These are phyloP conservation scores for Datnioides undecimradiatus DNA, from an alignment of 2,113 vertebrate species.

Conservation along the genomic window DNA sequence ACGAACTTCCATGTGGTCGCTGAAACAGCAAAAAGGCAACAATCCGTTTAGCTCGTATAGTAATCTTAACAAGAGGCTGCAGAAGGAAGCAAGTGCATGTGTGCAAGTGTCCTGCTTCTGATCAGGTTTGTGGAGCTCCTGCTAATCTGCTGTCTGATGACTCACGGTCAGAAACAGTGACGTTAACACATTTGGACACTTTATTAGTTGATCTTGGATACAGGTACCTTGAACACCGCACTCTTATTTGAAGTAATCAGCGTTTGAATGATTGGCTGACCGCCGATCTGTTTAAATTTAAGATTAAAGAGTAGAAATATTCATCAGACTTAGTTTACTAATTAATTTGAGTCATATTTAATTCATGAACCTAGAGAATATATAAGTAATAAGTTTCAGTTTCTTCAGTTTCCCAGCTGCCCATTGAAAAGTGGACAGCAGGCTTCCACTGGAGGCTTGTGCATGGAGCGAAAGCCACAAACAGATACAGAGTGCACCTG, in stretches of 20 bases:
- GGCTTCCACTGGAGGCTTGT: conserved; percentile 5
- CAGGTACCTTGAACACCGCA: not conserved
- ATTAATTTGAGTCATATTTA: no score
- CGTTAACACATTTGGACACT: not conserved
- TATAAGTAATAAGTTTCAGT: no score
- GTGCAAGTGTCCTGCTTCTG: not conserved
- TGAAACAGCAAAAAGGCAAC: conserved; percentile 63
- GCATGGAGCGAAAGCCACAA: not conserved
- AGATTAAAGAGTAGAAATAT: no score
- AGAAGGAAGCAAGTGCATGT: not conserved
- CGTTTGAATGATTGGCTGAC: not conserved
- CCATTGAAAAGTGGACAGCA: not conserved
- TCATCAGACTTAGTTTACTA: no score
- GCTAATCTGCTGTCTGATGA: no score
- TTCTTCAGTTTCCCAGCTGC: no score
- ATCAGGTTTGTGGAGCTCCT: no score
- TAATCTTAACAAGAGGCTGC: not conserved
- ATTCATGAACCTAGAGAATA: no score
- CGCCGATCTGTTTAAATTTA: no score
- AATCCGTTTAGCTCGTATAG: not conserved
- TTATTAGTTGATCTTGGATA: not conserved
- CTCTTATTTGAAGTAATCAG: no score
- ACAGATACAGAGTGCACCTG: conserved; percentile 7
- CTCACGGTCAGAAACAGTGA: not conserved
- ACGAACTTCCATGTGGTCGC: conserved; percentile 88